Evolutionary conservation across 2,888 invertebrate species (phyloP).

Genomic region (Brachycybe producta): DNA sequence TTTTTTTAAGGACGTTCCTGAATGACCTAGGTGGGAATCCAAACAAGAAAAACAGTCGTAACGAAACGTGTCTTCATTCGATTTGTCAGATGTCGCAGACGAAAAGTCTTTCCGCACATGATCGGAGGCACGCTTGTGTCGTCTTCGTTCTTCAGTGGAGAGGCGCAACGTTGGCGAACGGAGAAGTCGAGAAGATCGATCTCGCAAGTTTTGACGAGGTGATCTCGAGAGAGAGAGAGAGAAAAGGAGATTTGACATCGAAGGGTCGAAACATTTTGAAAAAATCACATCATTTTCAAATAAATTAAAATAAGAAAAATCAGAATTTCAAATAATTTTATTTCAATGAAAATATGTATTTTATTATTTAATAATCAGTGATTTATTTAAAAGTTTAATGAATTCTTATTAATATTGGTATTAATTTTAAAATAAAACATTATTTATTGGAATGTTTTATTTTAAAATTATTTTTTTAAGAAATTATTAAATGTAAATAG

Average conservation of each 20-base stretch:
- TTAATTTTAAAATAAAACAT: too few species aligned
- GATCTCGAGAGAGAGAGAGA: constrained; percentile 21
- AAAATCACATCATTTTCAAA: too few species aligned
- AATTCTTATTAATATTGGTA: too few species aligned
- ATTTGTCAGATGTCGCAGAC: constrained; percentile 41
- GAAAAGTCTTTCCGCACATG: constrained; percentile 40
- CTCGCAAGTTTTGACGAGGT: constrained; percentile 48
- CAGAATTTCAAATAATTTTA: too few species aligned
- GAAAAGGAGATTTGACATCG: not conserved
- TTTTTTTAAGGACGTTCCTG: constrained; percentile 43
- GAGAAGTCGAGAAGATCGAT: constrained; percentile 45
- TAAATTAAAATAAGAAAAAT: too few species aligned
- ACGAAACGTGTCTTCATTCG: constrained; percentile 50
- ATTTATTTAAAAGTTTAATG: too few species aligned
- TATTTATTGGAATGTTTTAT: too few species aligned
- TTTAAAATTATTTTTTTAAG: too few species aligned
- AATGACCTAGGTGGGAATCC: constrained; percentile 52
- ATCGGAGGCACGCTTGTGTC: constrained; percentile 47
- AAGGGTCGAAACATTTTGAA: not conserved
- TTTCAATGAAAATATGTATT: too few species aligned
- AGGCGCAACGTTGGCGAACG: constrained; percentile 41
- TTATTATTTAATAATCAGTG: too few species aligned
- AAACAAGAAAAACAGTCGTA: constrained; percentile 49
- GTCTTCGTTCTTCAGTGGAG: constrained; percentile 49
- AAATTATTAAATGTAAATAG: too few species aligned